Evolutionary conservation across 2,888 invertebrate genomes (phyloP).

Genomic region (Stenurella melanura): DNA sequence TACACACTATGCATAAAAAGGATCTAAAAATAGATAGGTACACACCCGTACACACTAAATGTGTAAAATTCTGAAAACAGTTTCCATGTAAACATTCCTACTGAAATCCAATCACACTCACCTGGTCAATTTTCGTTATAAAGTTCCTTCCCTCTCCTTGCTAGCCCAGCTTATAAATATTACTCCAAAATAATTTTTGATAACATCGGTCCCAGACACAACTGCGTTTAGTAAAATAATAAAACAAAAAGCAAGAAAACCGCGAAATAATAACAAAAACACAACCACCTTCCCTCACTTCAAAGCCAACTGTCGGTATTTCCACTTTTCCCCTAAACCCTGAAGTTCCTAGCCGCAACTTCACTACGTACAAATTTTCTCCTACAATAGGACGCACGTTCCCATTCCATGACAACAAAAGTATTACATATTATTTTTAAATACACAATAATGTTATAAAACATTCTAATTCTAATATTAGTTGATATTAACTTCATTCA

Average conservation of each 20-base stretch:
- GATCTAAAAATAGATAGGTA: conserved; percentile 30
- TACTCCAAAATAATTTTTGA: neutral
- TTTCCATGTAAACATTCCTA: conserved; percentile 16
- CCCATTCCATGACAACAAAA: neutral
- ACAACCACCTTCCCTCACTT: conserved; percentile 50
- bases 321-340: conserved; percentile 58
- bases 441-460: neutral
- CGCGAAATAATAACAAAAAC: conserved; percentile 55
- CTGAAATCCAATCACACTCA: conserved; percentile 11
- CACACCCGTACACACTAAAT: neutral
- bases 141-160: neutral
- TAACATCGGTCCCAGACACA: neutral
- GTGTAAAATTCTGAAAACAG: conserved; percentile 11
- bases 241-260: conserved; percentile 51
- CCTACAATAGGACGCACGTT: neutral
- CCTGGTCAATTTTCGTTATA: conserved; percentile 18
- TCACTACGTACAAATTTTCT: conserved; percentile 25
- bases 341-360: conserved; percentile 49
- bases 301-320: conserved; percentile 57
- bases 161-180: neutral
- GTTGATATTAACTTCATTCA: neutral
- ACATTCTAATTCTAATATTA: neutral
- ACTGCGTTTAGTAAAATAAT: conserved; percentile 38
- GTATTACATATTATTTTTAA: neutral
- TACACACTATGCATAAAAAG: neutral